Percentiles rank a stretch among this genome's conserved stretches.
Evolutionary conservation across 1,140 invertebrate genomes (phyloP).

Genomic region (Drepana arcuata): DNA sequence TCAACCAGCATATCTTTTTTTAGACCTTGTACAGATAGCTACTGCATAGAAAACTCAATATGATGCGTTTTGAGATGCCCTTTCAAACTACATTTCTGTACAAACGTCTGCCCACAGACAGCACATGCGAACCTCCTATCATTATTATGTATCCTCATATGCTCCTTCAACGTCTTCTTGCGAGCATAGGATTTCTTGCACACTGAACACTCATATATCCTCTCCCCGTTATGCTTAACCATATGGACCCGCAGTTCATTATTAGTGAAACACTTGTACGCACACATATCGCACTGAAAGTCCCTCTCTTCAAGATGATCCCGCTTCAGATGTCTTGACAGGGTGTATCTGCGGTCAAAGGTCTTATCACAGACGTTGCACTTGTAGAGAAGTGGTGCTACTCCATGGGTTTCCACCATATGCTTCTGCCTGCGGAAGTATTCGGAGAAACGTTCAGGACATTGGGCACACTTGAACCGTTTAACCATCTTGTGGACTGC

Average conservation of each 20-base stretch:
- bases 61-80: conserved; percentile 35
- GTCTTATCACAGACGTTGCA: conserved; percentile 54
- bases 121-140: conserved; percentile 59
- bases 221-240: conserved; percentile 78
- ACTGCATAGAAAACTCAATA: conserved; percentile 8
- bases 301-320: conserved; percentile 60
- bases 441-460: conserved; percentile 47
- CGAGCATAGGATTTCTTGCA: conserved; percentile 76
- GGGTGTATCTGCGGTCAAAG: conserved; percentile 44
- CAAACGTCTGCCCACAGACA: conserved; percentile 64
- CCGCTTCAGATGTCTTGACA: conserved; percentile 51
- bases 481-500: conserved; percentile 50
- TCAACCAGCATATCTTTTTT: too few relatives aligned
- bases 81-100: conserved; percentile 36
- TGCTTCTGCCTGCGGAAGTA: conserved; percentile 53
- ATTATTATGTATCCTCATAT: conserved; percentile 75
- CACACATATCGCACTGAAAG: conserved; percentile 46
- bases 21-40: too few relatives aligned
- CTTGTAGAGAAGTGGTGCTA: conserved; percentile 41
- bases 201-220: conserved; percentile 69
- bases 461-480: conserved; percentile 50
- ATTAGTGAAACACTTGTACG: conserved; percentile 52
- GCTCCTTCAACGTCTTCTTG: conserved; percentile 78
- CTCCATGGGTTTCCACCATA: conserved; percentile 41
- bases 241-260: conserved; percentile 73